phyloP scores from a whole-genome alignment of 2,797 vertebrate species.

The Iguana delicatissima region DNA sequence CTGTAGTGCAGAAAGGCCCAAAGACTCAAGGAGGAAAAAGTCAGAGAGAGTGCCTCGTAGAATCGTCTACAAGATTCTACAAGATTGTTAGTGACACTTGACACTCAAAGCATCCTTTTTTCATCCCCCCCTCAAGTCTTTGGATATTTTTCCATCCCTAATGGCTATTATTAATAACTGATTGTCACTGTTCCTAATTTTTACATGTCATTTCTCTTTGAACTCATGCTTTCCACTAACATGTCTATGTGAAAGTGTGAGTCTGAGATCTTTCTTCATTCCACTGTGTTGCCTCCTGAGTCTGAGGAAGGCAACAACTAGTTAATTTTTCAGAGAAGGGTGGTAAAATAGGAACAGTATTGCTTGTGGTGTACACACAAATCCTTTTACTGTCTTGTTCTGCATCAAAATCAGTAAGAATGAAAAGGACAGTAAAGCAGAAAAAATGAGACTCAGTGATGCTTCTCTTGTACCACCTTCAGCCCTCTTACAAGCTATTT shows the following conservation, averaged over 20 bases:
- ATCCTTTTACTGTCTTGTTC: not conserved
- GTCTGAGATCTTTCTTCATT: too few species aligned
- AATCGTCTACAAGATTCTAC: too few species aligned
- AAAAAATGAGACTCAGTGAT: not conserved
- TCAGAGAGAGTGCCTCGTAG: too few species aligned
- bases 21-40: too few species aligned
- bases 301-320: too few species aligned
- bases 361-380: not conserved
- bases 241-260: not conserved
- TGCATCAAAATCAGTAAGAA: not conserved
- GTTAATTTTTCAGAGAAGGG: not conserved
- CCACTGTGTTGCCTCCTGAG: too few species aligned
- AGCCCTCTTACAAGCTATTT: not conserved
- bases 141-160: too few species aligned
- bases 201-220: not conserved
- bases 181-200: not conserved
- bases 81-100: too few species aligned
- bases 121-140: too few species aligned
- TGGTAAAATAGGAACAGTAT: not conserved
- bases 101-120: too few species aligned
- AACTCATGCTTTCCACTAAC: not conserved
- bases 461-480: not conserved
- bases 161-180: not conserved
- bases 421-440: not conserved
- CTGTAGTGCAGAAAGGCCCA: too few species aligned